A percentile compares a stretch with the other conserved stretches of the same genome.
Evolutionary conservation across 2,888 invertebrate genomes (phyloP).

Genomic region (Neocrepidodera transversa): DNA sequence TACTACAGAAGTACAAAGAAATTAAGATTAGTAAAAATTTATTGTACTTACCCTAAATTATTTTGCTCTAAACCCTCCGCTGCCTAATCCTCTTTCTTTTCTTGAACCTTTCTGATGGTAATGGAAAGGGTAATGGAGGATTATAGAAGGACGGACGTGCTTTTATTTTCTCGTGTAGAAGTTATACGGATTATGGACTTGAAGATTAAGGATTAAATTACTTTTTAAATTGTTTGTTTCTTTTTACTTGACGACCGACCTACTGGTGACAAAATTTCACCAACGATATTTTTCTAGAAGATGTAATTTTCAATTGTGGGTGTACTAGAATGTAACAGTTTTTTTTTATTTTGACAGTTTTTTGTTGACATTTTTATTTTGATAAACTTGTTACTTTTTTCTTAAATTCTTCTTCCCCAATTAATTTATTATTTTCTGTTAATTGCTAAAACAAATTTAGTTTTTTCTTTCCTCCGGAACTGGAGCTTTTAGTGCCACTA

Average conservation of each 20-base stretch:
- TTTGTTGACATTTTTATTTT: too few relatives aligned
- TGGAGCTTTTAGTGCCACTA: too few relatives aligned
- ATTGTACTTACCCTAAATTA: slow-evolving; percentile 1
- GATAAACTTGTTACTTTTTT: too few relatives aligned
- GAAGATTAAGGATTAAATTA: slow-evolving; percentile 49
- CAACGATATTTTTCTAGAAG: slow-evolving; percentile 6
- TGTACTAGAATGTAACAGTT: too few relatives aligned
- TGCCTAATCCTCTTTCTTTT: slow-evolving; percentile 52
- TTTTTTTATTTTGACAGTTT: too few relatives aligned
- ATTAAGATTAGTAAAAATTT: too few relatives aligned
- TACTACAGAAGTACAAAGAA: too few relatives aligned
- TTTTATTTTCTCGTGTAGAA: slow-evolving; percentile 46
- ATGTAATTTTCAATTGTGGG: too few relatives aligned
- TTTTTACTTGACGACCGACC: slow-evolving; percentile 22
- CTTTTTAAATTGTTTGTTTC: slow-evolving; percentile 46
- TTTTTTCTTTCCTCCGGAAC: too few relatives aligned
- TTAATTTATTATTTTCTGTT: too few relatives aligned
- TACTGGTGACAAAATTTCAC: slow-evolving; percentile 8
- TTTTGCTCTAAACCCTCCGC: slow-evolving; percentile 15
- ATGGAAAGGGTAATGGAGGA: slow-evolving; percentile 54
- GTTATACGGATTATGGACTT: slow-evolving; percentile 50
- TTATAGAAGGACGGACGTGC: slow-evolving; percentile 47
- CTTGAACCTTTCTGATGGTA: slow-evolving; percentile 53
- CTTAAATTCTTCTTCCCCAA: too few relatives aligned
- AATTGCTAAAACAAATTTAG: too few relatives aligned